Conservation (phyloP, 2,797 vertebrate species). For the Ciconia nigra region DNA sequence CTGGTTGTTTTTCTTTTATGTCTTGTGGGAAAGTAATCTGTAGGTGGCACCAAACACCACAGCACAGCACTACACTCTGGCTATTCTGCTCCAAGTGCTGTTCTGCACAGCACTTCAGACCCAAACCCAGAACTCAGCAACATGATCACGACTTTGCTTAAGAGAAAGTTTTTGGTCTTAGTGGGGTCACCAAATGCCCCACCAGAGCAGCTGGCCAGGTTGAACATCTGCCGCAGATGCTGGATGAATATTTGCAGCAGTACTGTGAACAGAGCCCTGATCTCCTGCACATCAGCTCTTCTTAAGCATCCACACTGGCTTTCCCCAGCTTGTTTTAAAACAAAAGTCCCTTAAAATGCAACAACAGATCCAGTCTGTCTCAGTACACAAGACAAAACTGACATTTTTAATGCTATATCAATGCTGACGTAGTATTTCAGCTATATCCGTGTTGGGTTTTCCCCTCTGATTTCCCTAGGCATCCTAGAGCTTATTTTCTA, state of each 20-base stretch:
- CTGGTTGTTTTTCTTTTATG: neutral
- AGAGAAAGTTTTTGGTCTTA: neutral
- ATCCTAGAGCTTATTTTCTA: neutral
- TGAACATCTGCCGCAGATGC: no score
- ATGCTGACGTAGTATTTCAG: neutral
- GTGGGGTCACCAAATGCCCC: no score
- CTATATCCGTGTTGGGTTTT: neutral
- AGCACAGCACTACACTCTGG: neutral
- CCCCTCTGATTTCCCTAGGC: neutral
- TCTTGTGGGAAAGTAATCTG: neutral
- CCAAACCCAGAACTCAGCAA: neutral
- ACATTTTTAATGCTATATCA: neutral
- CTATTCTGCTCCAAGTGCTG: neutral
- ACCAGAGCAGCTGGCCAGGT: no score
- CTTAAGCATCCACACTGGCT: no score
- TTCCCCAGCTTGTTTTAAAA: no score
- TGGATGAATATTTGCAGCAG: no score
- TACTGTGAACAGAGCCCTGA: no score
- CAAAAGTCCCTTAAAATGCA: no score
- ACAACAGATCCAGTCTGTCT: no score
- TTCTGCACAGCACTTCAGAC: neutral
- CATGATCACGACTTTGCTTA: neutral
- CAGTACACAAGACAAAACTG: no score
- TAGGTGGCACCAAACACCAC: conserved; percentile 55
- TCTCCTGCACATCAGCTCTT: no score